These are phyloP conservation scores for Carlito syrichta DNA, from an alignment of 2,113 vertebrate species.

Conservation along the genomic window DNA sequence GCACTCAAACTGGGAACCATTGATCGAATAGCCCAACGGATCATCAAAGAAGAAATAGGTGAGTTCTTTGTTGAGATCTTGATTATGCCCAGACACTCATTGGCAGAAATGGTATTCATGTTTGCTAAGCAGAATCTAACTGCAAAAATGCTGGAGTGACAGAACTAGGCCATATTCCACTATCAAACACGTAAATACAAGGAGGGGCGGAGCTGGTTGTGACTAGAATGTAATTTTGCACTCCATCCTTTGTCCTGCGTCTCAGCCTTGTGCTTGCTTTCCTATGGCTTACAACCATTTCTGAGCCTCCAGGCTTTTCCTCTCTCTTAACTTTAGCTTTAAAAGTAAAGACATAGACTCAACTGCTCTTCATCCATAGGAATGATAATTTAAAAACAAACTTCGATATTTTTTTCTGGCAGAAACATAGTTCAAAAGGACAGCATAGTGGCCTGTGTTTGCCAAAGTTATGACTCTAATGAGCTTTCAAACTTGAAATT, in stretches of 20 bases:
- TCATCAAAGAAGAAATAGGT: constrained; percentile 98
- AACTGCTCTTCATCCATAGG: background rate
- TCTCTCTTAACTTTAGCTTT: background rate
- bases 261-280: background rate
- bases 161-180: background rate
- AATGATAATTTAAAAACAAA: background rate
- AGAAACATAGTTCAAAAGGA: background rate
- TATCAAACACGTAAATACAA: background rate
- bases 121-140: background rate
- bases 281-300: background rate
- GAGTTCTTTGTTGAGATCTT: constrained; percentile 28
- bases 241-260: background rate
- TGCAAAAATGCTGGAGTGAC: background rate
- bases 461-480: background rate
- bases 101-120: background rate
- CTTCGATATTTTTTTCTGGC: background rate
- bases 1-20: constrained; percentile 96
- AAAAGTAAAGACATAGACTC: background rate
- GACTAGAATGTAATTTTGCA: background rate
- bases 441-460: background rate
- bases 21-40: constrained; percentile 96
- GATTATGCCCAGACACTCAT: background rate
- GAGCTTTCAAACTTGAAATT: background rate
- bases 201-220: background rate
- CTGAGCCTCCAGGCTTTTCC: background rate